Conservation (phyloP, 2,888 invertebrate species). For the Conus canariensis region DNA sequence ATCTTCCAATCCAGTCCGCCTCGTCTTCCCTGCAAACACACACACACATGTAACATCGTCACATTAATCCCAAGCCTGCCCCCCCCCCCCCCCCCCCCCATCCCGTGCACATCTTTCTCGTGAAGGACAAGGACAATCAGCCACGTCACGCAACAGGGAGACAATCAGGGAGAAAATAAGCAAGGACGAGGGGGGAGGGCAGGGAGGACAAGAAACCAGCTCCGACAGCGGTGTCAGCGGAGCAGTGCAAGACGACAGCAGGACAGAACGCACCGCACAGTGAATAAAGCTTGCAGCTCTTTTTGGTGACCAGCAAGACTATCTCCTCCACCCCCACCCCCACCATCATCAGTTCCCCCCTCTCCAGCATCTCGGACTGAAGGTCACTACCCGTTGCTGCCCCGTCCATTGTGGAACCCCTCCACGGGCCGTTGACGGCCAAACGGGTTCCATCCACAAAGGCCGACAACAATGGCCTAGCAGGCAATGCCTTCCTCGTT, state of each 20-base stretch:
- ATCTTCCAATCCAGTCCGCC: neutral
- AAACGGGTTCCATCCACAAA: neutral
- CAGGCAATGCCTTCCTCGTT: neutral
- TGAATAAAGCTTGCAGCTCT: too few species aligned
- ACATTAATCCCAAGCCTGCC: too few species aligned
- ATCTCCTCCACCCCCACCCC: too few species aligned
- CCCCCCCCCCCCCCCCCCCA: neutral
- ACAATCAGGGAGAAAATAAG: neutral
- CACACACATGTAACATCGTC: neutral
- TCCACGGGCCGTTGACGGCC: neutral
- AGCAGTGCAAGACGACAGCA: too few species aligned
- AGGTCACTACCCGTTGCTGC: too few species aligned
- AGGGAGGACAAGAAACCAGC: neutral
- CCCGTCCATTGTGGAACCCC: neutral
- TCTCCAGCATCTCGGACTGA: too few species aligned
- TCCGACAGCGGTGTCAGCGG: too few species aligned
- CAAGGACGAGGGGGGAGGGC: neutral
- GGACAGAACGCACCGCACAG: too few species aligned
- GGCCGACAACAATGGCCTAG: neutral
- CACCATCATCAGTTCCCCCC: too few species aligned
- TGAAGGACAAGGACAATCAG: neutral
- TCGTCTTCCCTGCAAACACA: neutral
- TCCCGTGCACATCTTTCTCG: neutral
- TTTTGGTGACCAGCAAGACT: too few species aligned
- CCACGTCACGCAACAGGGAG: neutral